Percentiles rank a stretch among this genome's conserved stretches.
These are phyloP conservation scores for Bombus waltoni DNA, from an alignment of 1,140 invertebrate genomes.

Conservation along the genomic window DNA sequence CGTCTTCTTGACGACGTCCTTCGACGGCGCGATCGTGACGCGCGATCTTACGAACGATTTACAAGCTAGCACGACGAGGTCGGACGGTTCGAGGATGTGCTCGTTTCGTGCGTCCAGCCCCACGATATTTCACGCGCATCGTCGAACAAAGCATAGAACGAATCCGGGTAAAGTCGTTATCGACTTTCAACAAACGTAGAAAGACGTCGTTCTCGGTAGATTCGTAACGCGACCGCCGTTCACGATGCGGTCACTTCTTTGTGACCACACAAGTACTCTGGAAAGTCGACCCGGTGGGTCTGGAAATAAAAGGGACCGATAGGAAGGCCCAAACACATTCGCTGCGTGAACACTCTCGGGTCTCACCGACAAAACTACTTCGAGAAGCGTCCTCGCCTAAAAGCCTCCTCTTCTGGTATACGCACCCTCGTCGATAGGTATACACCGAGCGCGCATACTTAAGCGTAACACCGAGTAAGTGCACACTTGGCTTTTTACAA, in stretches of 20 bases:
- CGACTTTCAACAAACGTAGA: not conserved
- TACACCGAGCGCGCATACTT: not conserved
- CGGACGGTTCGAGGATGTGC: not conserved
- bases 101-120: not conserved
- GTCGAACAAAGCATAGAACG: conserved; percentile 14
- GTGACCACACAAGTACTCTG: conserved; percentile 37
- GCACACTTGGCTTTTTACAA: too few relatives aligned
- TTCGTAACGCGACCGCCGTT: conserved; percentile 19
- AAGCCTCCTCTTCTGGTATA: not conserved
- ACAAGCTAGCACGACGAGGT: not conserved
- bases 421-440: not conserved
- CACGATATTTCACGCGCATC: conserved; percentile 23
- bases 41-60: not conserved
- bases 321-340: conserved; percentile 61
- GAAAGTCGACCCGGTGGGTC: conserved; percentile 60
- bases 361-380: conserved; percentile 19
- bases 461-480: too few relatives aligned
- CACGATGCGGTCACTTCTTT: conserved; percentile 20
- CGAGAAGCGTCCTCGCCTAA: not conserved
- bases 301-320: conserved; percentile 60
- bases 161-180: not conserved
- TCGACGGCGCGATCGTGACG: not conserved
- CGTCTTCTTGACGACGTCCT: too few relatives aligned
- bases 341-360: conserved; percentile 30
- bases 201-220: not conserved